Base-by-base conservation (phyloP, 2,797 vertebrate genomes). In the Sebastes baramenuke region DNA sequence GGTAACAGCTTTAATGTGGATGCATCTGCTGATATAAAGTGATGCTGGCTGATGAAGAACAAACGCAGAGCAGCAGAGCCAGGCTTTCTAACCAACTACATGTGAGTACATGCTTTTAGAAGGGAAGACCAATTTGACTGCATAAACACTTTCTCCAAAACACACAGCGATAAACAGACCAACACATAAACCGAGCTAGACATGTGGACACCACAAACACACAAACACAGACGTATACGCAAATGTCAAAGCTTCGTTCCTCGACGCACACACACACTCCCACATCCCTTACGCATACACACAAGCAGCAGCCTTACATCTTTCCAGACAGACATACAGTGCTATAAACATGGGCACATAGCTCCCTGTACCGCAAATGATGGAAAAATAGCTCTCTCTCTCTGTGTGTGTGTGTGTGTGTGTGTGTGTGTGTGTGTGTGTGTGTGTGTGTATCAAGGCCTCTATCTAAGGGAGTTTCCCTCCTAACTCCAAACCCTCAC, bases 131-230 rank as follows among this genome's bases (percentile, higher is more conserved):
- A 69, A 74, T 84, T 81, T 82, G 25, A 87, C 79, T 38, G 75
- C 72, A 52, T 86, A 90, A 90, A 92, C 88, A 91, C 88, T 90
- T 89, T 90, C 84, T 80, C 83, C 71, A 80, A 72, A 85, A 83
- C 82, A 92, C 69, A 81, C 77, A 56, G 69, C 9, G 49, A 87
- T 88, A 89, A 89, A 91, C 88, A 92, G 49, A 87, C 77, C 38
- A 71, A 86, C 87, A 89, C 71, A 68, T 69, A 84, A 79, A 90
- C 80, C 25, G 1, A 82, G 59, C 56, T 13, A 76, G 79, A 90
- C 80, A 49, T 32, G 82, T 78, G 64, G 58, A 69, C 67, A 71
- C 72, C 75, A n/a, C 72, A 80, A 38, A 49, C 46, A 52, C 75
- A 24, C 72, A 80, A 38, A 49, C 46, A 52, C 46, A 52, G 20